These are phyloP conservation scores for Apoderus coryli DNA, from an alignment of 2,888 invertebrate species.

Conservation along the genomic window DNA sequence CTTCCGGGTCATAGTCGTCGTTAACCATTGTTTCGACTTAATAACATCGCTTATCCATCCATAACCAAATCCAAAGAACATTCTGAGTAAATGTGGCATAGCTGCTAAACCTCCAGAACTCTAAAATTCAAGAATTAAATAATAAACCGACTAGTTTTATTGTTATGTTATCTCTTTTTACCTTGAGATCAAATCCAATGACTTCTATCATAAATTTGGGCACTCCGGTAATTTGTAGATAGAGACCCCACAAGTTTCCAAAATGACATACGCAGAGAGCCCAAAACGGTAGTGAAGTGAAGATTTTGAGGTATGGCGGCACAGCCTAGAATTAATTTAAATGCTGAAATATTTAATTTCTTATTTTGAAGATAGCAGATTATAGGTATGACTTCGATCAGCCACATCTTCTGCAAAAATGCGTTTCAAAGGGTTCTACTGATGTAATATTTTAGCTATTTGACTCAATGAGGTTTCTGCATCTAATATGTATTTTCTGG, in stretches of 20 bases:
- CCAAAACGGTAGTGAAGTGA: slow-evolving; percentile 54
- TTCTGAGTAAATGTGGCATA: slow-evolving; percentile 20
- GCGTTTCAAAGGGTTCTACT: too few species aligned
- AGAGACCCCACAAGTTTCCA: slow-evolving; percentile 62
- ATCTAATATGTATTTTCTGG: too few species aligned
- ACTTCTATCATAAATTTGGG: slow-evolving; percentile 60
- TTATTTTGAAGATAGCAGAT: too few species aligned
- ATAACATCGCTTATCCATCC: slow-evolving; percentile 23
- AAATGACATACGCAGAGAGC: slow-evolving; percentile 51
- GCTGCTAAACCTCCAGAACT: slow-evolving; percentile 18
- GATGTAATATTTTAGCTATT: too few species aligned
- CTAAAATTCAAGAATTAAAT: too few species aligned
- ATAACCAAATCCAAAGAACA: slow-evolving; percentile 19
- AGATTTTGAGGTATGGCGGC: slow-evolving; percentile 47
- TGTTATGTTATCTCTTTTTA: slow-evolving; percentile 3
- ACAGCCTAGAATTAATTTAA: slow-evolving; percentile 44
- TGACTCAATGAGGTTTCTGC: too few species aligned
- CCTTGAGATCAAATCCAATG: slow-evolving; percentile 39
- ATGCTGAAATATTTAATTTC: too few species aligned
- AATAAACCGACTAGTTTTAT: too few species aligned
- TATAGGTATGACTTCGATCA: too few species aligned
- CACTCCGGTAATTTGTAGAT: slow-evolving; percentile 59
- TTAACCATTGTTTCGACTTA: too few species aligned
- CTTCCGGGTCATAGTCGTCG: too few species aligned
- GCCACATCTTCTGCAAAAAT: too few species aligned